Evolutionary conservation across 2,113 vertebrate genomes (phyloP), one percentile per base, ranked within the genome.

Genomic region (Hirundichthys speculiger): DNA sequence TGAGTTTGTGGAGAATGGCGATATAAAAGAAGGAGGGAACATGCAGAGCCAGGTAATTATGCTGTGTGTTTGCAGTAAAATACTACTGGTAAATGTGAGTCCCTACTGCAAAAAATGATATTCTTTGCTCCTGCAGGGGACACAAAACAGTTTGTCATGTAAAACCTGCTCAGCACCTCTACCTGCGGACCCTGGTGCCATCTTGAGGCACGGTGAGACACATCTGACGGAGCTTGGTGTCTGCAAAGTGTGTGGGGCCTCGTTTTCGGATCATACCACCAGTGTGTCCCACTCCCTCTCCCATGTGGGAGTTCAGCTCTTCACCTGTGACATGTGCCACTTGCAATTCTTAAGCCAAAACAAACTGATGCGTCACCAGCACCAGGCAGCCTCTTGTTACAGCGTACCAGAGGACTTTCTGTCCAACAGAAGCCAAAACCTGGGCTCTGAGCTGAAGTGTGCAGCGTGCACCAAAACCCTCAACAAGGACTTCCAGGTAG

Each of bases 271-370:
- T 82, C 93, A 90, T 0, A 81, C 91, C 3, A 92, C 95, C 22
- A 85, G 91, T 14, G 85, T 95, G 46, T 85, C 93, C 1, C 98
- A 98, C 0, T 92, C 94, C 13, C 86, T 99, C 54, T 93, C 94
- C 24, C 98, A 98, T 18, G 93, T 99, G 0, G 96, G 96, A 13
- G 94, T 97, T 81, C 95, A 95, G 57, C 94, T 99, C 30, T 98
- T 96, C 84, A 94, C 94, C 80, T 99, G 97, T 0, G 96, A 98
- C 83, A 95, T 98, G 94, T 99, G 97, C 15, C 94, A 94, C 68
- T 84, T 92, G 30, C 96, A 96, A 70, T 98, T 99, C 88, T 94
- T 95, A 83, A 97, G 94, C 30, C 95, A 94, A 71, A 94, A 90
- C 85, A 95, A 95, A 75, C 92, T 99, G 77, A 93, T 93, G 25